Conservation (phyloP, 2,888 invertebrate genomes). For the Saturnia pavonia region DNA sequence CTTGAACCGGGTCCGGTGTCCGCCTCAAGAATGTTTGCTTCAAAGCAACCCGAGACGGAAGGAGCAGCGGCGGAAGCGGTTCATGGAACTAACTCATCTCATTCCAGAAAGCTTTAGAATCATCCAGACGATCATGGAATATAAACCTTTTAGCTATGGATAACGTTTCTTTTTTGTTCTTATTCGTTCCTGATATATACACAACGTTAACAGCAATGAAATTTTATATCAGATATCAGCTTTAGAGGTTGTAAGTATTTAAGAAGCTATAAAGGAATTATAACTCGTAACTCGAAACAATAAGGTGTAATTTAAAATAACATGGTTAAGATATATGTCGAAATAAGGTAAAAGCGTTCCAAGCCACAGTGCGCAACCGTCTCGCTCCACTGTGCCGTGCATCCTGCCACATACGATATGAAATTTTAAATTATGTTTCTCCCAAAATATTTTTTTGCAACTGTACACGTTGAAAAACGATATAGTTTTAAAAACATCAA, state of each 20-base stretch:
- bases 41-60: slow-evolving; percentile 80
- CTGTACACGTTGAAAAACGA: background rate
- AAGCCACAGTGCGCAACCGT: slow-evolving; percentile 73
- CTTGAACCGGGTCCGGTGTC: slow-evolving; percentile 67
- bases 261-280: slow-evolving; percentile 23
- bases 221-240: slow-evolving; percentile 38
- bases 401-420: slow-evolving; percentile 71
- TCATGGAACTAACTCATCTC: slow-evolving; percentile 59
- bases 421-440: slow-evolving; percentile 33
- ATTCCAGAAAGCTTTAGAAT: slow-evolving; percentile 43
- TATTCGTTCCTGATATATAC: slow-evolving; percentile 30
- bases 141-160: slow-evolving; percentile 31
- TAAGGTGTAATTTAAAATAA: slow-evolving; percentile 35
- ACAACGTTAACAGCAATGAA: slow-evolving; percentile 40
- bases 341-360: slow-evolving; percentile 45
- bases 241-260: slow-evolving; percentile 37
- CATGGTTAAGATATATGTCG: slow-evolving; percentile 29
- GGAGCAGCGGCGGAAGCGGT: slow-evolving; percentile 79
- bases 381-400: slow-evolving; percentile 78
- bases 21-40: slow-evolving; percentile 71
- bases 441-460: slow-evolving; percentile 6
- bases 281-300: slow-evolving; percentile 8
- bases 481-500: background rate
- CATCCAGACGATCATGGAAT: slow-evolving; percentile 26
- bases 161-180: slow-evolving; percentile 8